phyloP scores from a whole-genome alignment of 1,140 invertebrate species.

The Macrosteles quadrilineatus region DNA sequence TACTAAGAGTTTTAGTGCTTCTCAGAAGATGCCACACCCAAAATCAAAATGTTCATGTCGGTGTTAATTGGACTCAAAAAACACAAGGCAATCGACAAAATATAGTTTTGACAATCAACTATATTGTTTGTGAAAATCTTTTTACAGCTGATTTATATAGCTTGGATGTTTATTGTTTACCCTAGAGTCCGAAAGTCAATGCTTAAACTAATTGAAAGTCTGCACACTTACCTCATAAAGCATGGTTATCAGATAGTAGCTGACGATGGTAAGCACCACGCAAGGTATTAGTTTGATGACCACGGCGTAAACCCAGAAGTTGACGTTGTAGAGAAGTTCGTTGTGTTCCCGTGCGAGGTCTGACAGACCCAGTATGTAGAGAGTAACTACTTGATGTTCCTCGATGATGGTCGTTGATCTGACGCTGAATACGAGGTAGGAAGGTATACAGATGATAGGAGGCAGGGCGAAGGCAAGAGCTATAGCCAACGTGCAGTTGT shows the following conservation, averaged over 20 bases:
- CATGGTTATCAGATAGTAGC: slow-evolving; percentile 46
- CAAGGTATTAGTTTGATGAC: slow-evolving; percentile 85
- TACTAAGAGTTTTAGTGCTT: too few species aligned
- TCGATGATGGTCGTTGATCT: slow-evolving; percentile 51
- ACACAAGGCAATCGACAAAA: too few species aligned
- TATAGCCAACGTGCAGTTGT: slow-evolving; percentile 72
- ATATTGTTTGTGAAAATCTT: too few species aligned
- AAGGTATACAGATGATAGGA: slow-evolving; percentile 75
- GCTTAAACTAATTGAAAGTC: background rate
- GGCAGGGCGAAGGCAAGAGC: slow-evolving; percentile 70
- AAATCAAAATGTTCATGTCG: too few species aligned
- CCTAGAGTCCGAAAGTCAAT: too few species aligned
- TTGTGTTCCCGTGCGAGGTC: slow-evolving; percentile 59
- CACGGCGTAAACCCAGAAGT: slow-evolving; percentile 86
- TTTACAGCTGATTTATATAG: too few species aligned
- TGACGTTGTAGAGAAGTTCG: slow-evolving; percentile 64
- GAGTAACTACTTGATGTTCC: slow-evolving; percentile 52
- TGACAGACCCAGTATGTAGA: slow-evolving; percentile 65
- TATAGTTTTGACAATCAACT: too few species aligned
- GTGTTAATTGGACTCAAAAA: too few species aligned
- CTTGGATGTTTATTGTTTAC: too few species aligned
- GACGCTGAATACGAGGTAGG: slow-evolving; percentile 69
- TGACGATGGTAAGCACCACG: slow-evolving; percentile 78
- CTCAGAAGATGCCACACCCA: too few species aligned
- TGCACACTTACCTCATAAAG: slow-evolving; percentile 22